phyloP scores from a whole-genome alignment of 2,888 invertebrate genomes.

The Volucella zonaria region DNA sequence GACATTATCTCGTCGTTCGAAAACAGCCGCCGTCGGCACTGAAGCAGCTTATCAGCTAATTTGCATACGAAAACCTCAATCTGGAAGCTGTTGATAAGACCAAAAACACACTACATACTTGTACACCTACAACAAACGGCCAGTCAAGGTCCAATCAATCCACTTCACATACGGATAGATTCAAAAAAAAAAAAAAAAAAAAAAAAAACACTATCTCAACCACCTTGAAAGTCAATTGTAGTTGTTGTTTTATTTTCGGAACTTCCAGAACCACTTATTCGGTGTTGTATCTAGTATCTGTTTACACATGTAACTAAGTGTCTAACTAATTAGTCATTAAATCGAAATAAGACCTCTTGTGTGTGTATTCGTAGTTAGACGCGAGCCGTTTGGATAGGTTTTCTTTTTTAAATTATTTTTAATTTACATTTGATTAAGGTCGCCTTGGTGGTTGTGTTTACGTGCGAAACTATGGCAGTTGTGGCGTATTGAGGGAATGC shows the following conservation, averaged over 20 bases:
- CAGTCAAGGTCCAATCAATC: conserved; percentile 8
- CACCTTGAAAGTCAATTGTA: conserved; percentile 45
- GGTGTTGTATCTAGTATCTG: conserved; percentile 3
- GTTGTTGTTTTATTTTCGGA: neutral
- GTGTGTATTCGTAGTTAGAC: neutral
- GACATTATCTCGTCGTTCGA: conserved; percentile 31
- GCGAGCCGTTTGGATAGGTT: neutral
- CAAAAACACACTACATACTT: neutral
- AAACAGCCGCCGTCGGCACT: neutral
- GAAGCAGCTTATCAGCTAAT: conserved; percentile 23
- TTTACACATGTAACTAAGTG: conserved; percentile 52
- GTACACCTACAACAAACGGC: neutral
- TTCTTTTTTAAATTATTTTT: conserved; percentile 4
- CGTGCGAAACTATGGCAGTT: conserved; percentile 18
- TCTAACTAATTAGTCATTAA: conserved; percentile 47
- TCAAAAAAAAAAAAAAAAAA: too few species aligned
- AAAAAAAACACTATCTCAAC: conserved; percentile 23
- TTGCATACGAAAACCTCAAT: conserved; percentile 26
- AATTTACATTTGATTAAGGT: conserved; percentile 42
- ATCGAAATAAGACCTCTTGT: conserved; percentile 41
- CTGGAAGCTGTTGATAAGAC: conserved; percentile 20
- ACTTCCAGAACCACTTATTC: conserved; percentile 12
- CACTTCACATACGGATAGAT: neutral
- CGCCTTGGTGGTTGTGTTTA: conserved; percentile 42
- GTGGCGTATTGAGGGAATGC: neutral